Base-by-base conservation (phyloP, 2,797 vertebrate species). In the Thaleichthys pacificus region DNA sequence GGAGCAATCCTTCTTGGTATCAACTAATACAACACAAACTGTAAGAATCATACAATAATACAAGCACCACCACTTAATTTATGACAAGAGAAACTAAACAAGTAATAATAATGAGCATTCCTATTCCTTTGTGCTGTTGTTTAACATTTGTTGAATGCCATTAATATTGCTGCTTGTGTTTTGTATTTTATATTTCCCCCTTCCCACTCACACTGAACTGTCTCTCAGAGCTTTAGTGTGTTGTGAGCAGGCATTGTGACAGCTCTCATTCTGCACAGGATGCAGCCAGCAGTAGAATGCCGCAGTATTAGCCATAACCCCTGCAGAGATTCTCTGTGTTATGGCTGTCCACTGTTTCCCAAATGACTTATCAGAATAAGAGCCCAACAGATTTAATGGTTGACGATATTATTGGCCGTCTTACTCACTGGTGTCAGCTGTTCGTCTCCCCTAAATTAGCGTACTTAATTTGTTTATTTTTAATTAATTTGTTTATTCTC, bases 231-330 rank as follows among this genome's bases (percentile, higher is more conserved):
- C 80, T 88, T 70, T 81, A 84, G 75, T 84, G 75, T 84, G 87
- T 86, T 86, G 86, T 86, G 87, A 88, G 84, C 82, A 61, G 22
- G 22, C 65, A 66, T 83, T 84, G 85, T 79, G 78, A 85, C 84
- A 80, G 69, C 80, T 82, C 81, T 89, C 88, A 83, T 82, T 89
- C 84, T 87, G 80, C 69, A 69, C 76, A 84, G 70, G 73, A 28
- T 30, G 7, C 11, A 49, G 26, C 71, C 74, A 76, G 58, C 77
- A 77, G 58, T 47, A 79, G 64, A 66, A 74, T 67, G 75, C 77
- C 64, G 73, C 69, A 76, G 79, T 74, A 77, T 83, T 83, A 61
- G 74, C 78, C 57, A 65, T 30, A 51, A 73, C 65, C 69, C 73
- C 61, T 17, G 69, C 76, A 32, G 24, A 51, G 12, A 65, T 58